phyloP scores from a whole-genome alignment of 2,113 vertebrate genomes.

The Tinamus guttatus region DNA sequence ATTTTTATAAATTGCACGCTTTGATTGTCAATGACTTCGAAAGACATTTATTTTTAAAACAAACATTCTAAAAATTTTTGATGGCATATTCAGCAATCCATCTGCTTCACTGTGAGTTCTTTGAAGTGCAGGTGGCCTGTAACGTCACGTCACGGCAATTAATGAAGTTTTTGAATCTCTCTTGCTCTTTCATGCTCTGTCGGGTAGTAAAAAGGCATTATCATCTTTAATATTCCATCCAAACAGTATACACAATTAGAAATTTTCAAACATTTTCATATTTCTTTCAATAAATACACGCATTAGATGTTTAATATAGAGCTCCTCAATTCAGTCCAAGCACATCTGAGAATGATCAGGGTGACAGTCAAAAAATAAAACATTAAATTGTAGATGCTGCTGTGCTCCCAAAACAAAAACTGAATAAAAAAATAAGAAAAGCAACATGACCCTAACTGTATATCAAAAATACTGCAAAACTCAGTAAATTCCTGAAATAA shows the following conservation, averaged over 20 bases:
- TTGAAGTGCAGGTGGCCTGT: constrained; percentile 77
- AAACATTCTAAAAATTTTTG: constrained; percentile 75
- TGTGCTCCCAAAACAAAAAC: neutral
- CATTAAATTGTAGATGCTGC: neutral
- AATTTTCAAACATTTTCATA: constrained; percentile 58
- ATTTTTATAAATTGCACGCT: constrained; percentile 24
- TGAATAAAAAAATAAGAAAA: neutral
- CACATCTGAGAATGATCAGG: neutral
- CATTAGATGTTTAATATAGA: constrained; percentile 16
- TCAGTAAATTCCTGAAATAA: neutral
- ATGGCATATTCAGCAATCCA: constrained; percentile 74
- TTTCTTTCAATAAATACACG: constrained; percentile 31
- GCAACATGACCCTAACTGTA: rapidly evolving
- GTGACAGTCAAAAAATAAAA: neutral
- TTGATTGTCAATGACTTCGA: constrained; percentile 40
- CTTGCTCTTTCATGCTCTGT: constrained; percentile 56
- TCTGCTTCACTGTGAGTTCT: constrained; percentile 73
- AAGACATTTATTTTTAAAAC: constrained; percentile 75
- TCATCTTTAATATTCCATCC: constrained; percentile 68
- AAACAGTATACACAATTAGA: constrained; percentile 54
- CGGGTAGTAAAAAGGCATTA: constrained; percentile 69
- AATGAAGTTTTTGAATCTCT: constrained; percentile 74
- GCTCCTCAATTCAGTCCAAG: constrained; percentile 13
- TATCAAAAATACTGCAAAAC: neutral
- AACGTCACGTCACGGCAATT: constrained; percentile 66